These are phyloP conservation scores for Antennarius striatus DNA, from an alignment of 2,113 vertebrate genomes.

Conservation along the genomic window DNA sequence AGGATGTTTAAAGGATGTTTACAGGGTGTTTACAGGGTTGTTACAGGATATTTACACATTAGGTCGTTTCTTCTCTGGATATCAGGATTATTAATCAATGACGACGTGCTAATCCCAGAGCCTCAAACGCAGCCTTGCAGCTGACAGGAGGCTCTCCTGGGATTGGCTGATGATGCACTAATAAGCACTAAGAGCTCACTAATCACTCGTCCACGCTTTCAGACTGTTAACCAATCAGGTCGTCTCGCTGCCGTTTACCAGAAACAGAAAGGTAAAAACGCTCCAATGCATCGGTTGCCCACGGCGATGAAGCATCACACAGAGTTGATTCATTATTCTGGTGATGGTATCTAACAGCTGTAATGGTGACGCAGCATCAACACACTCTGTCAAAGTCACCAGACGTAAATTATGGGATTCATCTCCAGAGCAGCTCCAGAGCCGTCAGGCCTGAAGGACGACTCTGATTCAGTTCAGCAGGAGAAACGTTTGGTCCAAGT, in stretches of 20 bases:
- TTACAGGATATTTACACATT: slow-evolving; percentile 69
- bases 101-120: slow-evolving; percentile 67
- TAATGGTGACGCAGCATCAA: too few species aligned
- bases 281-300: slow-evolving; percentile 56
- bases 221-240: slow-evolving; percentile 78
- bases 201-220: slow-evolving; percentile 81
- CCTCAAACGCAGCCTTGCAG: slow-evolving; percentile 70
- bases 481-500: too few species aligned
- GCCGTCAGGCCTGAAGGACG: too few species aligned
- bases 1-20: too few species aligned
- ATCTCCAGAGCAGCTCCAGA: too few species aligned
- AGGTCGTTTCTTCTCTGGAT: slow-evolving; percentile 66
- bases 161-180: slow-evolving; percentile 79
- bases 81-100: slow-evolving; percentile 74
- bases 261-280: slow-evolving; percentile 67
- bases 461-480: too few species aligned
- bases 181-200: slow-evolving; percentile 82
- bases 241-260: slow-evolving; percentile 65
- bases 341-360: too few species aligned
- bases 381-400: too few species aligned
- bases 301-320: slow-evolving; percentile 61
- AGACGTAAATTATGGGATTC: too few species aligned
- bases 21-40: too few species aligned
- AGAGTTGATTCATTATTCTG: neutral
- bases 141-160: slow-evolving; percentile 77